Percentiles rank a stretch among this genome's conserved stretches.
phyloP scores from a whole-genome alignment of 2,888 invertebrate genomes.

The Girardia tigrina region DNA sequence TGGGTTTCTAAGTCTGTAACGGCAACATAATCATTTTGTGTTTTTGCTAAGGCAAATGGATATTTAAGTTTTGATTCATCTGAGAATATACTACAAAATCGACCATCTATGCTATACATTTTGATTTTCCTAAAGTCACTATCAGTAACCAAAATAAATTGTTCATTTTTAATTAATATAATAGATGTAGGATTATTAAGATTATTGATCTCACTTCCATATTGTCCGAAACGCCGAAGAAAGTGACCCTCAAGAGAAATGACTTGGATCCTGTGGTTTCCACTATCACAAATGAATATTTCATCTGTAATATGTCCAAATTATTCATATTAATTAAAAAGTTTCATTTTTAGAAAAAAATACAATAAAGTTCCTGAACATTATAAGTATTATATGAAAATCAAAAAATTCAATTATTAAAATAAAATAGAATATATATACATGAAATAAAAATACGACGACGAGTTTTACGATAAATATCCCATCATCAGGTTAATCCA shows the following conservation, averaged over 20 bases:
- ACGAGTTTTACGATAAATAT: too few relatives aligned
- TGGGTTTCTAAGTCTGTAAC: slow-evolving; percentile 25
- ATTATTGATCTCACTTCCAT: not conserved
- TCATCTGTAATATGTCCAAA: not conserved
- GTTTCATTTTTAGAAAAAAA: too few relatives aligned
- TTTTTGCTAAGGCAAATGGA: slow-evolving; percentile 16
- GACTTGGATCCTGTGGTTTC: not conserved
- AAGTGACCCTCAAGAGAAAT: not conserved
- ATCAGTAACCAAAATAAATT: not conserved
- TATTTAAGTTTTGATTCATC: not conserved
- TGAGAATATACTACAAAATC: not conserved
- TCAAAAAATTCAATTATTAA: too few relatives aligned
- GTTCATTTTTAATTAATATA: not conserved
- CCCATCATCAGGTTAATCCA: too few relatives aligned
- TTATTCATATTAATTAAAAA: too few relatives aligned
- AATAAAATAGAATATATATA: too few relatives aligned
- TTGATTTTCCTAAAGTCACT: not conserved
- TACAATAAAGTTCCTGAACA: too few relatives aligned
- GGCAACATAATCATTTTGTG: slow-evolving; percentile 28
- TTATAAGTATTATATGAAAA: too few relatives aligned
- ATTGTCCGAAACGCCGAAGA: not conserved
- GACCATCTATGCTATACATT: not conserved
- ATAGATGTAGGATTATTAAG: not conserved
- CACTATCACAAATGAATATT: not conserved
- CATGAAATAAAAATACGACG: too few relatives aligned